phyloP scores from a whole-genome alignment of 2,797 vertebrate genomes.

The Gadopsis bispinosus region DNA sequence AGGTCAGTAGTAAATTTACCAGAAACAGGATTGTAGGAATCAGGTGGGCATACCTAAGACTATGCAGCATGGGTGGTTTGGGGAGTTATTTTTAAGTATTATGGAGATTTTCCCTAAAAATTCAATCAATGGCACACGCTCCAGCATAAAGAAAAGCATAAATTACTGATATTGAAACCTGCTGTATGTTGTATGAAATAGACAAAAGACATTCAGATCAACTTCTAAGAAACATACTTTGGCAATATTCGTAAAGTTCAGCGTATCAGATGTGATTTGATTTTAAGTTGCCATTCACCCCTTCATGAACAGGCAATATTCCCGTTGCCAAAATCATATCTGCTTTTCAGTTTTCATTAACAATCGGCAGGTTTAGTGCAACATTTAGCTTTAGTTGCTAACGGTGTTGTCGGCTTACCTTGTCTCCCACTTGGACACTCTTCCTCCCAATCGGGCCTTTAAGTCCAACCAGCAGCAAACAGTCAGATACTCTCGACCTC shows the following conservation, averaged over 20 bases:
- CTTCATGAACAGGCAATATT: not conserved
- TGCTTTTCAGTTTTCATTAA: not conserved
- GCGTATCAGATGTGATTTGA: not conserved
- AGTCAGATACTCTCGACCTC: slow-evolving; percentile 47
- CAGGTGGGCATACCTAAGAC: not conserved
- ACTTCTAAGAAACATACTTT: not conserved
- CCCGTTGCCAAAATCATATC: not conserved
- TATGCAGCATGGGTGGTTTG: not conserved
- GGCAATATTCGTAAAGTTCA: no score
- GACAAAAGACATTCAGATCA: not conserved
- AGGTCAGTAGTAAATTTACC: not conserved
- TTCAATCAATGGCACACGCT: not conserved
- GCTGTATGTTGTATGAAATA: not conserved
- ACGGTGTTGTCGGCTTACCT: slow-evolving; percentile 72
- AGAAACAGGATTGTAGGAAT: not conserved
- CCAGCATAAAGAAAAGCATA: not conserved
- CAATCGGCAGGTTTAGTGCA: not conserved
- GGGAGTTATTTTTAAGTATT: not conserved
- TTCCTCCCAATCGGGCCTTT: slow-evolving; percentile 59
- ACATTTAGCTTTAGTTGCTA: not conserved
- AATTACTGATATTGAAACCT: not conserved
- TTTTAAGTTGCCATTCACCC: not conserved
- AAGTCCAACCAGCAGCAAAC: slow-evolving; percentile 65
- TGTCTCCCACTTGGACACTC: slow-evolving; percentile 65
- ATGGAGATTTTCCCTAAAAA: not conserved